These are phyloP conservation scores for Drosophila bocki DNA, from an alignment of 1,140 invertebrate genomes.

Conservation along the genomic window DNA sequence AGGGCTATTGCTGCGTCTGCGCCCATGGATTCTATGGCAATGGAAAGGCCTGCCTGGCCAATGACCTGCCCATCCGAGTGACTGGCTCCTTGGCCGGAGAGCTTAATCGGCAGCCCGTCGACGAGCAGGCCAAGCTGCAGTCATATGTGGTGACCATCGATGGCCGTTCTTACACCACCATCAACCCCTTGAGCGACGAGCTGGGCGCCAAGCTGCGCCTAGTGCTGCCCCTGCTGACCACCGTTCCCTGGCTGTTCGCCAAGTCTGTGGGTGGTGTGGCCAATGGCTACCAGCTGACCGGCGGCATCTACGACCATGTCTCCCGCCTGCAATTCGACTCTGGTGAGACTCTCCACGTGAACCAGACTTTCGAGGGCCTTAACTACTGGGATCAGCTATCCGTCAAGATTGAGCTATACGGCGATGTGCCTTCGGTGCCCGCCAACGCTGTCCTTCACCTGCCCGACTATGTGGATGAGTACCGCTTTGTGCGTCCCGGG, in stretches of 20 bases:
- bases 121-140: constrained; percentile 91
- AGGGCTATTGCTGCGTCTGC: constrained; percentile 96
- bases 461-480: constrained; percentile 93
- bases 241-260: constrained; percentile 97
- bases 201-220: constrained; percentile 93
- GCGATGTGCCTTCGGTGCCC: constrained; percentile 90
- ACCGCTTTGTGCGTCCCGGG: constrained; percentile 89
- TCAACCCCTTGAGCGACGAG: constrained; percentile 90
- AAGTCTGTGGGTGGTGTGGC: constrained; percentile 89
- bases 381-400: constrained; percentile 95
- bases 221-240: constrained; percentile 88
- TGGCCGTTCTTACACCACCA: constrained; percentile 95
- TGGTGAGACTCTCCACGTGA: constrained; percentile 90
- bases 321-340: constrained; percentile 91
- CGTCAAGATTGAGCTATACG: constrained; percentile 91
- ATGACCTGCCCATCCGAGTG: constrained; percentile 92
- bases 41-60: constrained; percentile 93
- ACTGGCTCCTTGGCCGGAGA: constrained; percentile 93
- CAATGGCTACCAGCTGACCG: constrained; percentile 94
- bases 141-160: constrained; percentile 96
- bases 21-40: constrained; percentile 94
- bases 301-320: constrained; percentile 93
- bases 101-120: constrained; percentile 91
- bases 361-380: constrained; percentile 93
- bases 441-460: constrained; percentile 89